phyloP scores from a whole-genome alignment of 1,140 invertebrate genomes.

The Bombus breviceps region DNA sequence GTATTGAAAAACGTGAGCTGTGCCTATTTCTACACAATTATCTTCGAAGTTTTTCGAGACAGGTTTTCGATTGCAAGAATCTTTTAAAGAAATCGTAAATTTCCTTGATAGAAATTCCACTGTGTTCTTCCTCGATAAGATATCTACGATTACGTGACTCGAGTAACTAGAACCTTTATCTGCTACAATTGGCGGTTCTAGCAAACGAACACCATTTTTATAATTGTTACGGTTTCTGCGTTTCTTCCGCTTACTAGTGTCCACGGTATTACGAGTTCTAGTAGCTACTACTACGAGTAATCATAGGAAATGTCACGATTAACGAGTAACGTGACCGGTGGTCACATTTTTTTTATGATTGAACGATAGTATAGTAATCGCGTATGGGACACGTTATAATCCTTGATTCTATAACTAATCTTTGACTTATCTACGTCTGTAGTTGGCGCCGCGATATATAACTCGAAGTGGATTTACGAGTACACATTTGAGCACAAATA shows the following conservation, averaged over 20 bases:
- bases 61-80: neutral
- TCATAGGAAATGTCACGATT: neutral
- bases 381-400: neutral
- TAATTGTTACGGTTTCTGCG: neutral
- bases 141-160: neutral
- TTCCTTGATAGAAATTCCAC: neutral
- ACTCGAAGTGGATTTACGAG: neutral
- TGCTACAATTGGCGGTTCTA: neutral
- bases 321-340: neutral
- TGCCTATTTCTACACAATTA: too few species aligned
- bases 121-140: constrained; percentile 6
- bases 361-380: neutral
- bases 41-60: neutral
- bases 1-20: too few species aligned
- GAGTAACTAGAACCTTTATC: neutral
- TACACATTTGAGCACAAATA: neutral
- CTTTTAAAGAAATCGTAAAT: neutral
- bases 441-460: neutral
- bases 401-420: neutral
- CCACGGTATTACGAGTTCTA: neutral
- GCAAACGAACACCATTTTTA: neutral
- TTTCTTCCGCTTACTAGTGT: neutral
- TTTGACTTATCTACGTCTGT: neutral
- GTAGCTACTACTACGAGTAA: neutral
- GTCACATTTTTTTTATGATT: neutral